A percentile compares a stretch with the other conserved stretches of the same genome.
phyloP scores from a whole-genome alignment of 2,888 invertebrate species.

The Dasysyrphus tricinctus region DNA sequence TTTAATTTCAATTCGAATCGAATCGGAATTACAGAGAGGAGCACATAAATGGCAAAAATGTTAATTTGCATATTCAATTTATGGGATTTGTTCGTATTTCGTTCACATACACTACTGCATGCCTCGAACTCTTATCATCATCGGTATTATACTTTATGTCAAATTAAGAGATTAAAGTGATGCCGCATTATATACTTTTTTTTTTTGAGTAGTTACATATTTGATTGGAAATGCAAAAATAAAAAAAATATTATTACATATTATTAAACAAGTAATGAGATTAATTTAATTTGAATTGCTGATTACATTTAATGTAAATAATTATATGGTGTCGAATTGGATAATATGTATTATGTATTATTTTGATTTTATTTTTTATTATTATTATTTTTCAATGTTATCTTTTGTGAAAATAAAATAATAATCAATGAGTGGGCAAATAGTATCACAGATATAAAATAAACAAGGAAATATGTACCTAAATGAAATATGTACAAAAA shows the following conservation, averaged over 20 bases:
- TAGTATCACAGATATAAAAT: too few species aligned
- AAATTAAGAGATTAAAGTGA: conserved; percentile 67
- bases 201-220: background rate
- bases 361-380: too few species aligned
- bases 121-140: conserved; percentile 46
- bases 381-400: too few species aligned
- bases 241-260: background rate
- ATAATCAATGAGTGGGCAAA: too few species aligned
- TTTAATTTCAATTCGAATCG: conserved; percentile 12
- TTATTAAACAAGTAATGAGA: background rate
- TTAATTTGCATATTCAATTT: conserved; percentile 68
- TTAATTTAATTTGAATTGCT: conserved; percentile 40
- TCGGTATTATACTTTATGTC: conserved; percentile 57
- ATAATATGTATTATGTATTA: background rate
- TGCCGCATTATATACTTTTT: background rate
- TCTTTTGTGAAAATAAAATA: too few species aligned
- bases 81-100: conserved; percentile 39
- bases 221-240: background rate
- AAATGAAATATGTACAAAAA: too few species aligned
- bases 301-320: conserved; percentile 53
- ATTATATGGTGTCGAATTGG: conserved; percentile 20
- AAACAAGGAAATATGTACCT: too few species aligned
- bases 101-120: background rate
- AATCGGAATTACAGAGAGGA: background rate
- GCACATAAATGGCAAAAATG: conserved; percentile 22